Percentiles rank a stretch among this genome's conserved stretches.
Evolutionary conservation across 2,797 vertebrate genomes (phyloP).

Genomic region (Chrosomus eos): DNA sequence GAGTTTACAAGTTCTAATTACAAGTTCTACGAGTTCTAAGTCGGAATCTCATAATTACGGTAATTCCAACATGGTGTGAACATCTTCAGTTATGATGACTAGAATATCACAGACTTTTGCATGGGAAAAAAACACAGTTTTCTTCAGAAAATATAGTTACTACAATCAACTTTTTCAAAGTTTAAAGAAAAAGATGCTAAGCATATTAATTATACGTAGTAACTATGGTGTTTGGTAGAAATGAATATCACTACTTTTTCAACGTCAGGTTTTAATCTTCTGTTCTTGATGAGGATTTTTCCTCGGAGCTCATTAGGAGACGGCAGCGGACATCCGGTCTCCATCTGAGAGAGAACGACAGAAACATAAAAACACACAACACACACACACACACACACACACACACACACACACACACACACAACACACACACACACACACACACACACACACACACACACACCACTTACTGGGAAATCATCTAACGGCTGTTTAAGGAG

Average conservation of each 20-base stretch:
- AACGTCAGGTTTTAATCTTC: slow-evolving; percentile 95
- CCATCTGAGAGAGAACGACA: slow-evolving; percentile 78
- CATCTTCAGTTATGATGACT: neutral
- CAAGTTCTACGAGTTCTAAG: neutral
- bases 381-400: neutral
- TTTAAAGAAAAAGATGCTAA: too few relatives aligned
- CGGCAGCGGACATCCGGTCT: slow-evolving; percentile 86
- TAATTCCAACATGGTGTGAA: neutral
- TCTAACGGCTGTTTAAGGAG: slow-evolving; percentile 92
- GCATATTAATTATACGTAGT: too few relatives aligned
- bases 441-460: neutral
- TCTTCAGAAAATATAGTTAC: neutral
- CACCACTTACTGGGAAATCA: slow-evolving; percentile 80
- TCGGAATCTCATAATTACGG: neutral
- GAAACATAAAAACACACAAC: neutral
- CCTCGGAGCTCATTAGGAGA: slow-evolving; percentile 93
- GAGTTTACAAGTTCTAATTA: neutral
- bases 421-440: neutral
- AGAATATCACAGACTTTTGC: neutral
- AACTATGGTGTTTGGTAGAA: neutral
- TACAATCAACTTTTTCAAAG: neutral
- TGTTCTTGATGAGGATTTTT: slow-evolving; percentile 99
- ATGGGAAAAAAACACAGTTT: neutral
- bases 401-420: neutral
- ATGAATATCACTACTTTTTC: slow-evolving; percentile 85